Evolutionary conservation across 1,140 invertebrate species (phyloP).

Genomic region (Drosophila melanogaster): Release_6_plus_ISO1_MT NT_033777.3:27913501-27914000

Average conservation of each 20-base stretch:
- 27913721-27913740: conserved; percentile 18
- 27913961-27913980: conserved; percentile 35
- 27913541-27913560: conserved; percentile 95
- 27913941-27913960: conserved; percentile 43
- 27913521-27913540: conserved; percentile 93
- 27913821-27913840: conserved; percentile 16
- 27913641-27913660: conserved; percentile 45
- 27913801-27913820: conserved; percentile 51
- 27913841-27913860: conserved; percentile 56
- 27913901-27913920: conserved; percentile 44
- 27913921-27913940: conserved; percentile 49
- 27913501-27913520: conserved; percentile 96
- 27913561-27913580: conserved; percentile 87
- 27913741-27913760: conserved; percentile 27
- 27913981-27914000: conserved; percentile 19
- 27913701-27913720: conserved; percentile 26
- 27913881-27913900: conserved; percentile 28
- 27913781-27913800: conserved; percentile 27
- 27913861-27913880: conserved; percentile 31
- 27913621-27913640: conserved; percentile 83
- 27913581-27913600: conserved; percentile 54
- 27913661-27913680: conserved; percentile 26
- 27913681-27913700: conserved; percentile 15
- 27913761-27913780: conserved; percentile 27
- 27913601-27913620: conserved; percentile 74